phyloP scores from a whole-genome alignment of 2,797 vertebrate genomes.

The Aselliscus stoliczkanus region DNA sequence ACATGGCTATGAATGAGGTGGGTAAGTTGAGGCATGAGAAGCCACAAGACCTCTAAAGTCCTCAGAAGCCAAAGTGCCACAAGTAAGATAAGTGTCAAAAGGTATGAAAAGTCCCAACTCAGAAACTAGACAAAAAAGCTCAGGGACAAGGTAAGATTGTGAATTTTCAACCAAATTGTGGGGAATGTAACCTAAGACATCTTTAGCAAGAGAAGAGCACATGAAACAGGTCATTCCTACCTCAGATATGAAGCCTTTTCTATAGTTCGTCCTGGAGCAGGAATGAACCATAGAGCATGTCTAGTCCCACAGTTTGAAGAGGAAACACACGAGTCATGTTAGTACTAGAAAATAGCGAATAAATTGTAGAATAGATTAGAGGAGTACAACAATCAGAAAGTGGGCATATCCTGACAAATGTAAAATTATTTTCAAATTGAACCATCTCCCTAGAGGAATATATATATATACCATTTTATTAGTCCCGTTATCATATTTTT shows the following conservation, averaged over 20 bases:
- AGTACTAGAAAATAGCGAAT: neutral
- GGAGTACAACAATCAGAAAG: neutral
- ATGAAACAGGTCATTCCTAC: neutral
- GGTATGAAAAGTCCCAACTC: neutral
- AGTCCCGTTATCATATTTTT: constrained; percentile 20
- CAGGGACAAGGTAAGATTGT: neutral
- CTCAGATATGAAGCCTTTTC: neutral
- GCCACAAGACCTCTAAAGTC: neutral
- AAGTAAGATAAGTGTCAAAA: neutral
- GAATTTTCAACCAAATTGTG: neutral
- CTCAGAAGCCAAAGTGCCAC: neutral
- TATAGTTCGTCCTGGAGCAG: neutral
- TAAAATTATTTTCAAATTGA: constrained; percentile 8
- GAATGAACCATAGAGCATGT: neutral
- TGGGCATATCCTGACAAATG: neutral
- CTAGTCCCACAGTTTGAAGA: neutral
- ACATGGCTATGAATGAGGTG: neutral
- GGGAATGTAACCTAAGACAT: neutral
- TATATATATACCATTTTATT: neutral
- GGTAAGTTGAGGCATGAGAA: neutral
- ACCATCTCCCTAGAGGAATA: neutral
- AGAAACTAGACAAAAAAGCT: neutral
- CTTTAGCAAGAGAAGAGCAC: neutral
- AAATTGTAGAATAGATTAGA: neutral
- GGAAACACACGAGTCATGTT: neutral